Evolutionary conservation across 2,113 vertebrate genomes (phyloP), one percentile per base, ranked within the genome.

Genomic region (Glaucomys volans): DNA sequence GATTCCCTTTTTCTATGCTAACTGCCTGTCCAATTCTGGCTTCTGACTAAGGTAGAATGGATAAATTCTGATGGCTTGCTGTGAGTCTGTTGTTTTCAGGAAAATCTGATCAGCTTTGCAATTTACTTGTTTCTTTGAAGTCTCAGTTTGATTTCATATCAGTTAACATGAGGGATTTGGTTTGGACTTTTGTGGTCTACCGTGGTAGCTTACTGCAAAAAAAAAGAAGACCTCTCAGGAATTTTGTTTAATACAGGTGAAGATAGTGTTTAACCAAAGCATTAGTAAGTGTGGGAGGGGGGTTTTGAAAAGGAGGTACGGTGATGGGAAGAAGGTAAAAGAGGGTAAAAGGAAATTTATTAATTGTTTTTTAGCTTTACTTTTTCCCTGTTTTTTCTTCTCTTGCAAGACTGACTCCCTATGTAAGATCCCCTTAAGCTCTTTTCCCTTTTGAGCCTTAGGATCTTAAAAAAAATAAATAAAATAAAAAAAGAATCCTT

Each of bases 241-340:
- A 5, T 66, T 50, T 13, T 26, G 26, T 32, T 76, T 66, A 72
- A 87, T 13, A 28, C 2, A 85, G 32, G 4, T 66, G 66, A 87
- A 67, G 18, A 32, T 1, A 4, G 8, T 30, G 13, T 16, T 90
- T 87, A 64, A 54, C 7, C 71, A 74, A 77, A 50, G 13, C 3
- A 93, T 67, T 69, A 67, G 13, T 74, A 83, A 32, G 67, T 44
- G 50, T 18, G 7, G 5, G 22, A 37, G 18, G 4, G 5, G 35
- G 47, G 28, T 44, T 14, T 14, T 6, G 1, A 6, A 6, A 37
- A 32, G 13, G 24, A n/a, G 26, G 11, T 47, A n/a, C 3, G 4
- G 13, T 42, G 24, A 20, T 44, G 32, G 32, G 20, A 40, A 40
- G 0, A 5, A 66, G 5, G 32, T 50, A n/a, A 84, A 93, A 42